Base-by-base conservation (phyloP, 2,113 vertebrate species). In the Gymnarchus niloticus region DNA sequence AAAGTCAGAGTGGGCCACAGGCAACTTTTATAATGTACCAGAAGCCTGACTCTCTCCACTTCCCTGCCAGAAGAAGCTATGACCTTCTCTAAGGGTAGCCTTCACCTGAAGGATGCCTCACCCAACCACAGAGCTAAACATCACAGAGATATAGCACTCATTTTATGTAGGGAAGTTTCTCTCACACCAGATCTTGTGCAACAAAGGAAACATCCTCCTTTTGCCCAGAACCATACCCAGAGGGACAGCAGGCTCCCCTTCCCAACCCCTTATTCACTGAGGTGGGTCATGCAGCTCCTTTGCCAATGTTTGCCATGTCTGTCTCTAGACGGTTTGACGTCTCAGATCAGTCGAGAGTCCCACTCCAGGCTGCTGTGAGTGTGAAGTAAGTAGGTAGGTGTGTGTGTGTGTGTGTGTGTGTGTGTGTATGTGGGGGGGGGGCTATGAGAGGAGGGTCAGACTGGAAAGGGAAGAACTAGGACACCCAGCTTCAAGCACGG, bases 61-160 rank as follows among this genome's bases (percentile, higher is more conserved):
- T 52, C 1, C 25, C 81, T 19, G 25, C 33, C 51, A 25, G 8
- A 33, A 12, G 14, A 28, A 2, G 65, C 33, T 73, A 10, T 52
- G 41, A 65, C 57, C 83, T 57, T 59, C 54, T 88, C 37, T 56
- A 12, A 85, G 0, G 0, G 1, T 0, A 0, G 5, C 89, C 86
- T 85, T 76, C 6, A 41, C 87, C 52, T 37, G 28, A 37, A 73
- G 84, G 87, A 77, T 52, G 57, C 56, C 61, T 28, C 37, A 56
- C 51, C 25, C 83, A 59, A 57, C 19, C 17, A 56, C 21, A 56
- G 25, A 54, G 6, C 28, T 9, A 7, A 12, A 52, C 28, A 19
- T 28, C n/a, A 1, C 14, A 51, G 10, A 48, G 46, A 54, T 52
- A 28, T 49, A 51, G 51, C 81, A 14, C 52, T 73, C 65, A 33